Evolutionary conservation across 2,888 invertebrate genomes (phyloP).

Genomic region (Morpho helenor): DNA sequence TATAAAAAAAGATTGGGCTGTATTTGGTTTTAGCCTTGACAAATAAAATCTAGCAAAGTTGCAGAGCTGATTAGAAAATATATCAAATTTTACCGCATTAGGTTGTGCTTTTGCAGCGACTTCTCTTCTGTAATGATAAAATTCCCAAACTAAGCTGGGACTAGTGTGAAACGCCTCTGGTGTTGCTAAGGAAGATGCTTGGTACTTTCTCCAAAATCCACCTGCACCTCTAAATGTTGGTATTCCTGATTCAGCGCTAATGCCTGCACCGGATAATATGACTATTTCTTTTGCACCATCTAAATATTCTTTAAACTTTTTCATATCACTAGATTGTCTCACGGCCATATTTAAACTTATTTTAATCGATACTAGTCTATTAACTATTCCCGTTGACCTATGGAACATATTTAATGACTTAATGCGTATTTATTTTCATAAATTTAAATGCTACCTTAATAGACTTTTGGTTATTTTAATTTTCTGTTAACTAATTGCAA

Average conservation of each 20-base stretch:
- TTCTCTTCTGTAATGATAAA: constrained; percentile 91
- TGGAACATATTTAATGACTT: constrained; percentile 37
- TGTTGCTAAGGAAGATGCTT: constrained; percentile 82
- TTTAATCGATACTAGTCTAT: constrained; percentile 21
- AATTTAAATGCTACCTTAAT: neutral
- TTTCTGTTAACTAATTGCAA: too few species aligned
- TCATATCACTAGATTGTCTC: constrained; percentile 58
- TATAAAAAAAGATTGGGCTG: too few species aligned
- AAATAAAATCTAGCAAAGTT: too few species aligned
- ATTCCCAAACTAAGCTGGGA: constrained; percentile 93
- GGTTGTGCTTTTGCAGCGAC: constrained; percentile 85
- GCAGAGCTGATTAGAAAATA: too few species aligned
- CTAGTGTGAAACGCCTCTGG: constrained; percentile 84
- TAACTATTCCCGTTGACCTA: constrained; percentile 34
- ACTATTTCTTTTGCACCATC: constrained; percentile 82
- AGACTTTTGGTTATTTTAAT: neutral
- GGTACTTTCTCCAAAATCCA: constrained; percentile 89
- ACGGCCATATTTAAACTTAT: constrained; percentile 34
- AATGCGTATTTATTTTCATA: constrained; percentile 1
- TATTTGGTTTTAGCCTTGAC: too few species aligned
- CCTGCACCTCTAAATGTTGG: constrained; percentile 92
- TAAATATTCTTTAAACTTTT: constrained; percentile 78
- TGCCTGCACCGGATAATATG: constrained; percentile 87
- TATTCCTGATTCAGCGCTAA: constrained; percentile 91
- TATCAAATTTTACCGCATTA: constrained; percentile 76